These are phyloP conservation scores for Synanceia verrucosa DNA, from an alignment of 2,797 vertebrate species.

Conservation along the genomic window DNA sequence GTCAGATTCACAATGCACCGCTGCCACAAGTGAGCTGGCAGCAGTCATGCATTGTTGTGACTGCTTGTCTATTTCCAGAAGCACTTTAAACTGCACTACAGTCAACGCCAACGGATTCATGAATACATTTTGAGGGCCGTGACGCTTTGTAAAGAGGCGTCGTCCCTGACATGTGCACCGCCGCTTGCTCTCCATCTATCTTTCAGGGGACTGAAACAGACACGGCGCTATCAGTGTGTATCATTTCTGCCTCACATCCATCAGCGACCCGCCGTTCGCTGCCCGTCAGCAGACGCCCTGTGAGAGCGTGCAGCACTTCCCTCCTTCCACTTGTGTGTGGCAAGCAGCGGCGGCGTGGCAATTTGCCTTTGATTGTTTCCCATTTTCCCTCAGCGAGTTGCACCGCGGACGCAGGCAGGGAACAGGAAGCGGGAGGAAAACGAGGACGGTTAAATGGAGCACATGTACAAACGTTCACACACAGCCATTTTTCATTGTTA, in stretches of 20 bases:
- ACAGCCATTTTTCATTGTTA: too few species aligned
- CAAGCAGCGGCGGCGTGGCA: conserved; percentile 35
- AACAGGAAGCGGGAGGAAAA: background rate
- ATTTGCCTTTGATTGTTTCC: conserved; percentile 76
- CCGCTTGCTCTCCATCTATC: conserved; percentile 65
- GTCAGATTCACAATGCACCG: conserved; percentile 29
- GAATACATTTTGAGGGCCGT: conserved; percentile 55
- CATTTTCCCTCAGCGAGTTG: conserved; percentile 58
- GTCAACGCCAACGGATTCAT: conserved; percentile 41
- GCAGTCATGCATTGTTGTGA: conserved; percentile 53
- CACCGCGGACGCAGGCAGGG: conserved; percentile 15
- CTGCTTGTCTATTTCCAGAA: conserved; percentile 65
- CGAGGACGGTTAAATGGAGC: conserved; percentile 30
- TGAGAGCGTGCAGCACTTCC: conserved; percentile 61
- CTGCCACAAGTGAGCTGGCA: conserved; percentile 48
- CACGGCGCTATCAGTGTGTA: conserved; percentile 65
- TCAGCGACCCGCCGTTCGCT: conserved; percentile 53
- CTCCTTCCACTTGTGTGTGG: conserved; percentile 57
- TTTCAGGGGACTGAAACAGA: conserved; percentile 56
- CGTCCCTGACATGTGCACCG: background rate
- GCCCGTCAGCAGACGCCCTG: conserved; percentile 43
- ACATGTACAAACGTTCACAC: background rate
- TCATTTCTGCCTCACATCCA: conserved; percentile 71
- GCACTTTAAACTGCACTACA: conserved; percentile 53
- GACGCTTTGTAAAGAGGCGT: conserved; percentile 46